Percentiles rank a stretch among this genome's conserved stretches.
Evolutionary conservation across 2,888 invertebrate species (phyloP).

Genomic region (Cryptosula pallasiana): DNA sequence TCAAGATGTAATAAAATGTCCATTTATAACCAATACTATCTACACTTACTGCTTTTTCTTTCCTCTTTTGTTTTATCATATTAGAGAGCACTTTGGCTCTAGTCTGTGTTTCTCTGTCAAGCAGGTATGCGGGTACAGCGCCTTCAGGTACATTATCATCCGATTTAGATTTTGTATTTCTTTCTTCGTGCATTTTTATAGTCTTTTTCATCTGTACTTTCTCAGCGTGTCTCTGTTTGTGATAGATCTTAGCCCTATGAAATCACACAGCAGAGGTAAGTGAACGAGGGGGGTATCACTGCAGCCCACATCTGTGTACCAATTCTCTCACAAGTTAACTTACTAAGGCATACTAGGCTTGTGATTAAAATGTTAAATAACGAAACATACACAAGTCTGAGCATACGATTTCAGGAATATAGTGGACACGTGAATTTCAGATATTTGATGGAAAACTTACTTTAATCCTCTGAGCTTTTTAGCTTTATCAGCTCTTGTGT

Average conservation of each 20-base stretch:
- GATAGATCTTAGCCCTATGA: slow-evolving; percentile 82
- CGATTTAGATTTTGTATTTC: slow-evolving; percentile 73
- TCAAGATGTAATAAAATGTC: too few relatives aligned
- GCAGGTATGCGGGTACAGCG: slow-evolving; percentile 89
- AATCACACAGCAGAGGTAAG: too few relatives aligned
- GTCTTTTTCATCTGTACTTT: slow-evolving; percentile 99
- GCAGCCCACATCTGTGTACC: too few relatives aligned
- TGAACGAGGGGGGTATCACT: too few relatives aligned
- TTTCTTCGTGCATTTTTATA: slow-evolving; percentile 93
- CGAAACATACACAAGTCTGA: too few relatives aligned
- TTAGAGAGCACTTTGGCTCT: slow-evolving; percentile 93
- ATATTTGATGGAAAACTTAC: too few relatives aligned
- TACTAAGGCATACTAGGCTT: too few relatives aligned
- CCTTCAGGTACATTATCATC: slow-evolving; percentile 72
- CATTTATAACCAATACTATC: too few relatives aligned
- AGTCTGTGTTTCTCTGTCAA: slow-evolving; percentile 91
- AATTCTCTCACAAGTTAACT: too few relatives aligned
- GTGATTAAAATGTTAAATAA: too few relatives aligned
- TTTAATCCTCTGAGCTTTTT: slow-evolving; percentile 88
- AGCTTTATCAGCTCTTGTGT: slow-evolving; percentile 84
- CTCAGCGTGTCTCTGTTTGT: slow-evolving; percentile 92
- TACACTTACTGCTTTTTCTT: slow-evolving; percentile 77
- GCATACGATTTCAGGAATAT: too few relatives aligned
- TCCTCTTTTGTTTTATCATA: slow-evolving; percentile 98
- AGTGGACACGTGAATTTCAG: too few relatives aligned